Evolutionary conservation across 2,113 vertebrate species (phyloP), one percentile per base, ranked within the genome.

Genomic region (Strigops habroptila): DNA sequence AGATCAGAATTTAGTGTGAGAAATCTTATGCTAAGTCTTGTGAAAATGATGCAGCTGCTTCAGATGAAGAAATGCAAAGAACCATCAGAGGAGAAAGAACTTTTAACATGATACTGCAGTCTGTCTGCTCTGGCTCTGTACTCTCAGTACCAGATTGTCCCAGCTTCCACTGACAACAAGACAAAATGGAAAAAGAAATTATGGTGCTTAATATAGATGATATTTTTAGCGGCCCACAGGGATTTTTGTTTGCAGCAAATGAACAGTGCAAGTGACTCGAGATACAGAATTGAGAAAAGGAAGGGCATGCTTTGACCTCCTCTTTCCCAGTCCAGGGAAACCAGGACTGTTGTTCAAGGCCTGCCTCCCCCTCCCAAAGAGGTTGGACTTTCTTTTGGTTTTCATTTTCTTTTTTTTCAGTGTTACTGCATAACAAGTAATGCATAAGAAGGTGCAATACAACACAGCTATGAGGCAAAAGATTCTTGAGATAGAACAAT

Each of bases 101-200:
- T 79, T 90, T 70, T 70, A 90, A 73, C 30, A 7, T 6, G 10
- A 77, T 95, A 11, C 46, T 88, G 46, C 87, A 70, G 1, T 91
- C 71, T 96, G 37, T 76, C 60, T 93, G n/a, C 82, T 91, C 63
- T 90, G 55, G 19, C 91, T 94, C 88, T 96, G 35, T 86, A 33
- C 41, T 85, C 46, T 78, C 43, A 70, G 46, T 68, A 67, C 75
- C 79, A 95, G 85, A 90, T 67, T 93, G 79, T 83, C 68, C 71
- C 60, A 90, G 64, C 41, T 90, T 48, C 43, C 60, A 55, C 73
- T 71, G 82, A 86, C 51, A 88, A 79, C 17, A 83, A 90, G 69
- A 51, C 33, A 81, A 94, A 94, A 59, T 41, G 27, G 53, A 88
- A 93, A 62, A 77, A 92, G 43, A 84, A 87, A 57, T 81, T 59